Evolutionary conservation across 2,113 vertebrate species (phyloP).

Genomic region (Datnioides undecimradiatus): DNA sequence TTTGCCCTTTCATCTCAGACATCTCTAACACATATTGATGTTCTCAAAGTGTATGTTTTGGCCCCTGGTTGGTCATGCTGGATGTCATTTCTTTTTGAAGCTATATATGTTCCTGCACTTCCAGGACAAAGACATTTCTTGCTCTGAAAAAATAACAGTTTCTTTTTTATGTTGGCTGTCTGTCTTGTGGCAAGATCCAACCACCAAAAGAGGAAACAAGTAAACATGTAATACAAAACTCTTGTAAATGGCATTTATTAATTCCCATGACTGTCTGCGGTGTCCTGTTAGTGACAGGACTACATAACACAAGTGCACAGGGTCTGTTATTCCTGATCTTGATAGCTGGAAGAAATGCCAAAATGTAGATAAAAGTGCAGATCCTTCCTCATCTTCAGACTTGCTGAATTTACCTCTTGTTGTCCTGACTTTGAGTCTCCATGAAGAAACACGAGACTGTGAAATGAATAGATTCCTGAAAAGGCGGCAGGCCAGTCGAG

Average conservation of each 20-base stretch:
- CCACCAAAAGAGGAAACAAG: constrained; percentile 6
- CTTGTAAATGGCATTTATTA: not conserved
- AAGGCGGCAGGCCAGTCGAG: constrained; percentile 11
- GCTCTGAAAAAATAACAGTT: not conserved
- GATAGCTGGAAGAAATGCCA: not conserved
- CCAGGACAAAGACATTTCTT: not conserved
- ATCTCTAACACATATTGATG: not conserved
- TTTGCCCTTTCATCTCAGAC: not conserved
- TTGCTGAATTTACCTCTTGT: constrained; percentile 18
- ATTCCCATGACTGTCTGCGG: not conserved
- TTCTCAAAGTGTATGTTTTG: constrained; percentile 3
- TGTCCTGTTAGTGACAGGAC: not conserved
- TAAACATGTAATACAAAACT: constrained; percentile 2
- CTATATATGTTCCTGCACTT: not conserved
- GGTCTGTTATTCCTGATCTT: not conserved
- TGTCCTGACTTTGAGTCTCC: constrained; percentile 13
- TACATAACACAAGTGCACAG: not conserved
- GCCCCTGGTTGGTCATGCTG: not conserved
- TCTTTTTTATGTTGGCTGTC: not conserved
- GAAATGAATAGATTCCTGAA: constrained; percentile 46
- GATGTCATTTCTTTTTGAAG: not conserved
- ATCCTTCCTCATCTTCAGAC: not conserved
- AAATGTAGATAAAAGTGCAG: not conserved
- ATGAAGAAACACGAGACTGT: not conserved
- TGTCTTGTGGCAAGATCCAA: not conserved